Conservation (phyloP, 1,140 invertebrate genomes). For the Dufourea novaeangliae region DNA sequence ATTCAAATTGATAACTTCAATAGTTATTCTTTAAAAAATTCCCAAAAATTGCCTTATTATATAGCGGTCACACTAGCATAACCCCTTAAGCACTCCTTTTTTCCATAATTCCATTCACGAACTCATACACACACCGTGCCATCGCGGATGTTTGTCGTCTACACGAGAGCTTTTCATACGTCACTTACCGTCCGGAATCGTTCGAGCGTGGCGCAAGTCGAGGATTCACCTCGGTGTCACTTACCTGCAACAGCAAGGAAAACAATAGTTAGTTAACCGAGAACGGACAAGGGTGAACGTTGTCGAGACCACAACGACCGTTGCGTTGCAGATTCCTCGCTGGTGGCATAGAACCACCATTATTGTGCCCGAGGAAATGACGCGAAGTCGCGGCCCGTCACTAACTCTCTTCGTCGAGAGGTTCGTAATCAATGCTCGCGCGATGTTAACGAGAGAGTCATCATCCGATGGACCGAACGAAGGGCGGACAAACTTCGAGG, state of each 20-base stretch:
- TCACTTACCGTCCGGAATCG: constrained; percentile 21
- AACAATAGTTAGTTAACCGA: constrained; percentile 28
- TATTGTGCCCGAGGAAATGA: constrained; percentile 11
- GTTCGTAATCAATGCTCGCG: background rate
- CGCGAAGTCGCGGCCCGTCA: background rate
- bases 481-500: background rate
- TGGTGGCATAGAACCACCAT: background rate
- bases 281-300: too few species aligned
- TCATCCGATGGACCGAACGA: background rate
- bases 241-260: constrained; percentile 38
- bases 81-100: constrained; percentile 17
- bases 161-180: constrained; percentile 1
- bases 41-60: too few species aligned
- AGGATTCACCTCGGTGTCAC: background rate
- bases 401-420: background rate
- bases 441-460: constrained; percentile 1
- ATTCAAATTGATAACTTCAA: too few species aligned
- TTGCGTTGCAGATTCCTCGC: constrained; percentile 29
- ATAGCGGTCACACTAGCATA: too few species aligned
- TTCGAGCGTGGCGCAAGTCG: background rate
- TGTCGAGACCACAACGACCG: background rate
- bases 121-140: background rate
- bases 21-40: too few species aligned
- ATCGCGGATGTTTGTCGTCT: background rate
- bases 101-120: background rate